A percentile compares a stretch with the other conserved stretches of the same genome.
Evolutionary conservation across 2,888 invertebrate species (phyloP).

Genomic region (Ditylenchus weischeri): DNA sequence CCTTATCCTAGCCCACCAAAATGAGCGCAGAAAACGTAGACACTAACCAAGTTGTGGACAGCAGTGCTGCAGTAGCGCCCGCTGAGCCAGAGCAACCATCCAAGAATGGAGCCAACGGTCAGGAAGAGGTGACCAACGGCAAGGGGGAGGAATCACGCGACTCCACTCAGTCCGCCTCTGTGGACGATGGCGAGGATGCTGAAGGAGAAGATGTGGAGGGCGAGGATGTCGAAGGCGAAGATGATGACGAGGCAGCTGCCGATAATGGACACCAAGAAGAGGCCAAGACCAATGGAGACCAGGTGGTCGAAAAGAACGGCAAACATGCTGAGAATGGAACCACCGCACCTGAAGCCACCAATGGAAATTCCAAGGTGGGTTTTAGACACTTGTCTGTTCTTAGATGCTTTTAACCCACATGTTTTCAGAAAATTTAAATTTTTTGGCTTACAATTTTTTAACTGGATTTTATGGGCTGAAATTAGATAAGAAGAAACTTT

Average conservation of each 20-base stretch:
- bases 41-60: not conserved
- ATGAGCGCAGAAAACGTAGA: no score
- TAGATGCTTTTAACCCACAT: no score
- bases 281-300: no score
- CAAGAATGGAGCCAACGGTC: not conserved
- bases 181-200: conserved; percentile 11
- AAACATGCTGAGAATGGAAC: not conserved
- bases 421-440: no score
- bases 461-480: no score
- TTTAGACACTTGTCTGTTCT: no score
- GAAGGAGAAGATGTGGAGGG: conserved; percentile 12
- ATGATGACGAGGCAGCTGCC: not conserved
- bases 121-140: not conserved
- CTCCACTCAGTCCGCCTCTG: conserved; percentile 7
- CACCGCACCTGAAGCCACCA: not conserved
- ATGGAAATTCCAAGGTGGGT: not conserved
- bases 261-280: no score
- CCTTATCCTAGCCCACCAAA: no score
- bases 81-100: not conserved
- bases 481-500: no score
- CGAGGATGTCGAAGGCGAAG: not conserved
- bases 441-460: no score
- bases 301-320: conserved; percentile 14
- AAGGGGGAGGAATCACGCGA: conserved; percentile 18
- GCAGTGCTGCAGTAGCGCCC: not conserved